Evolutionary conservation across 2,797 vertebrate genomes (phyloP), one percentile per base, ranked within the genome.

Genomic region (Diplodus sargus): DNA sequence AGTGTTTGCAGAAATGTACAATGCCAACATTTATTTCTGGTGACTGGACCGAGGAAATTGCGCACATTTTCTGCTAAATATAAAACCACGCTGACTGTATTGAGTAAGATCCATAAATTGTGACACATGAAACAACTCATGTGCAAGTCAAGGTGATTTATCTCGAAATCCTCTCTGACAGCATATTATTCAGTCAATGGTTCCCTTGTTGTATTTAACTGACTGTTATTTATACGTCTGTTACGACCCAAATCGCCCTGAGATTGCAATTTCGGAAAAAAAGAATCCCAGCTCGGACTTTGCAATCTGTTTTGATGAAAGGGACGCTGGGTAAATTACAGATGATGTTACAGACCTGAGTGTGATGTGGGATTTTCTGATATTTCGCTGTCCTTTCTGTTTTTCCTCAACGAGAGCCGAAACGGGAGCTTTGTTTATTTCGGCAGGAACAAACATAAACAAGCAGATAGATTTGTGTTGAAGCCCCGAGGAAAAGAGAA

Each of bases 371-470:
- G 93, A 92, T 84, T 93, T 90, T 72, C 74, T 87, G 88, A 90
- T 86, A 91, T 94, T 93, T 91, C 78, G 81, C 92, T 94, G 93
- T 94, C 95, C 91, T 90, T 92, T 94, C 90, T 87, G 89, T 93
- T 95, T 92, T 92, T 85, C 95, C 92, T 95, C 95, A 95, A 94
- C 94, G 94, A 92, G 87, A 86, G 85, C 75, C 87, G 93, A 94
- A 39, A 92, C 94, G 87, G 85, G 82, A 91, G 96, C 95, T 96
- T 95, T 97, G 96, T 97, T 97, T 91, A 97, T 97, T 97, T 97
- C 96, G 95, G 96, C 94, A 79, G 93, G 91, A 95, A 94, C 92
- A 94, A 94, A 94, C 92, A 93, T 91, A 96, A 96, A 95, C 91
- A 95, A 91, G 93, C 92, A 93, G 95, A 96, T 95, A 94, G 96